Percentiles rank a stretch among this genome's conserved stretches.
These are phyloP conservation scores for Coelopa frigida DNA, from an alignment of 1,140 invertebrate genomes.

Conservation along the genomic window DNA sequence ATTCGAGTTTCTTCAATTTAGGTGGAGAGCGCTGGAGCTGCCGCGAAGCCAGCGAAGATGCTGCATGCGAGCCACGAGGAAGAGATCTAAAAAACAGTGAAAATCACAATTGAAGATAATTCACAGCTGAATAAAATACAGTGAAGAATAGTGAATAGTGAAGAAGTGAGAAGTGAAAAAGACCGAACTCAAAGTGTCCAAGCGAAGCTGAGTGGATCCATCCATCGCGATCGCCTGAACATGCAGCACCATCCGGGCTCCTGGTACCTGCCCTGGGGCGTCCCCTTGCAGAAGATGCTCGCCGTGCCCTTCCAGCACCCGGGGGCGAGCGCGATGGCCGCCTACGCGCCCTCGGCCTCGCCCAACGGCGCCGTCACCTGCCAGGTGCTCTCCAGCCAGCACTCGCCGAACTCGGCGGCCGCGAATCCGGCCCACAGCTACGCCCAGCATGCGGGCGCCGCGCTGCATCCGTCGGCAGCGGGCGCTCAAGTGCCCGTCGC, in stretches of 20 bases:
- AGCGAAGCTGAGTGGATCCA: too few relatives aligned
- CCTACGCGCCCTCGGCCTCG: background rate
- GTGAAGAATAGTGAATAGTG: too few relatives aligned
- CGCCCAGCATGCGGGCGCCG: conserved; percentile 12
- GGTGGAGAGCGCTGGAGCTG: too few relatives aligned
- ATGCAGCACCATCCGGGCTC: conserved; percentile 49
- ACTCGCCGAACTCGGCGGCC: conserved; percentile 28
- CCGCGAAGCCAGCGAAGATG: too few relatives aligned
- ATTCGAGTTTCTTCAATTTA: too few relatives aligned
- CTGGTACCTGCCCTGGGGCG: conserved; percentile 50
- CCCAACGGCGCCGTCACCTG: conserved; percentile 17
- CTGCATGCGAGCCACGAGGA: too few relatives aligned
- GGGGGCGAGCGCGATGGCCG: background rate
- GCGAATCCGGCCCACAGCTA: conserved; percentile 40
- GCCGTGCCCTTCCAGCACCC: conserved; percentile 31
- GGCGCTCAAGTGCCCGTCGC: conserved; percentile 1
- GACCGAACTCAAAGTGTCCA: too few relatives aligned
- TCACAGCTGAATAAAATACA: too few relatives aligned
- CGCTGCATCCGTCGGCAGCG: conserved; percentile 21
- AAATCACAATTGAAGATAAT: too few relatives aligned
- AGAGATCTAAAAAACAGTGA: too few relatives aligned
- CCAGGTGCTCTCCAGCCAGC: conserved; percentile 29
- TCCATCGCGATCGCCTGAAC: too few relatives aligned
- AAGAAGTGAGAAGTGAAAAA: too few relatives aligned
- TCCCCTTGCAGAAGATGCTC: conserved; percentile 50